Conservation (phyloP, 1,140 invertebrate genomes). For the Battus philenor region DNA sequence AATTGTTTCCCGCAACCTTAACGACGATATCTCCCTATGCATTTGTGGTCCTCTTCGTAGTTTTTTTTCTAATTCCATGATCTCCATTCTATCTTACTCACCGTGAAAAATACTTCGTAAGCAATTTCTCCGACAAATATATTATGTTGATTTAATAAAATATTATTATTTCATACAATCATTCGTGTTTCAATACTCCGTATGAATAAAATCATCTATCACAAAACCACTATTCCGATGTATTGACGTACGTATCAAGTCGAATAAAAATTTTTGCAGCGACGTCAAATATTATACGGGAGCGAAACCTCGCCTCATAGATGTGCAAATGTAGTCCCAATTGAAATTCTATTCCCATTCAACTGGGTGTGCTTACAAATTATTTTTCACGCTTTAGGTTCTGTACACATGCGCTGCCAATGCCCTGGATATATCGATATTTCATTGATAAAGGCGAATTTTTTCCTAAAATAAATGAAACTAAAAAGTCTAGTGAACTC, state of each 20-base stretch:
- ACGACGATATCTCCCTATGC: too few species aligned
- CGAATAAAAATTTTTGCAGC: conserved; percentile 15
- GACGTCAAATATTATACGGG: conserved; percentile 16
- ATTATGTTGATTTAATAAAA: too few species aligned
- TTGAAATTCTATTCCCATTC: conserved; percentile 15
- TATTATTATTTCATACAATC: neutral
- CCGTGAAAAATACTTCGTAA: too few species aligned
- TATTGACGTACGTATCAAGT: conserved; percentile 15
- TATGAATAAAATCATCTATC: conserved; percentile 6
- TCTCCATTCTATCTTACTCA: too few species aligned
- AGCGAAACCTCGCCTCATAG: conserved; percentile 11
- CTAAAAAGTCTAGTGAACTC: too few species aligned
- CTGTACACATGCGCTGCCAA: conserved; percentile 6
- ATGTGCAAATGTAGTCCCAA: conserved; percentile 16
- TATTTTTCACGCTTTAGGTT: conserved; percentile 15
- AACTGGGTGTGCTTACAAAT: conserved; percentile 16
- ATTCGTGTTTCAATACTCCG: neutral
- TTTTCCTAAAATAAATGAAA: too few species aligned
- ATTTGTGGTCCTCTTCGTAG: too few species aligned
- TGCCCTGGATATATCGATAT: too few species aligned
- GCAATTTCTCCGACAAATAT: too few species aligned
- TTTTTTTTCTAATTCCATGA: too few species aligned
- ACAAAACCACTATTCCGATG: conserved; percentile 4
- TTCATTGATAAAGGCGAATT: too few species aligned
- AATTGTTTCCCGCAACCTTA: too few species aligned